Evolutionary conservation across 1,140 invertebrate species (phyloP).

Genomic region (Euschistus heros): DNA sequence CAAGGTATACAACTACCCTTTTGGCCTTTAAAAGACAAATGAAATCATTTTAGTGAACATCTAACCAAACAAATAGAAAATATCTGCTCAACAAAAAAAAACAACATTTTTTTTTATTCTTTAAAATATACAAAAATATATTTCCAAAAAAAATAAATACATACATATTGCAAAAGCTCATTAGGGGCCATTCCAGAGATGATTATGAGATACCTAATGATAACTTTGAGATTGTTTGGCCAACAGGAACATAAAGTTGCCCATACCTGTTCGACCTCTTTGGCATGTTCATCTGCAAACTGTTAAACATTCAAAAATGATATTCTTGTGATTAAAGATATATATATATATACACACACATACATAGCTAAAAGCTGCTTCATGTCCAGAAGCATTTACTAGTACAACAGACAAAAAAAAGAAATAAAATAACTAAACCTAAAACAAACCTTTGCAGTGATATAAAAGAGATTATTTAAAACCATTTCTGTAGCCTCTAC

Average conservation of each 20-base stretch:
- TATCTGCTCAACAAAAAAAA: no score
- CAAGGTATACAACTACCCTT: conserved; percentile 84
- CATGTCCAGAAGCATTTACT: no score
- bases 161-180: conserved; percentile 80
- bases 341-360: background rate
- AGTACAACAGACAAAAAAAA: no score
- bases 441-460: conserved; percentile 77
- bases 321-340: background rate
- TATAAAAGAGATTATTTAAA: conserved; percentile 95
- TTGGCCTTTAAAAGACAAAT: conserved; percentile 59
- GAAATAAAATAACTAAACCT: no score
- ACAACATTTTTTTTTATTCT: no score
- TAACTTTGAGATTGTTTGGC: conserved; percentile 94
- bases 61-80: no score
- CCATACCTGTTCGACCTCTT: conserved; percentile 93
- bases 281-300: conserved; percentile 91
- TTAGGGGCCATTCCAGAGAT: conserved; percentile 90
- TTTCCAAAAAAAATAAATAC: conserved; percentile 33
- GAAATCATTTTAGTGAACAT: no score
- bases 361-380: no score
- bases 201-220: conserved; percentile 94
- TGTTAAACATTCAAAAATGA: conserved; percentile 38
- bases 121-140: background rate
- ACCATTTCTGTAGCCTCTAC: conserved; percentile 99
- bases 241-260: conserved; percentile 87